Evolutionary conservation across 2,888 invertebrate genomes (phyloP).

Genomic region (Parapristionchus giblindavisi): DNA sequence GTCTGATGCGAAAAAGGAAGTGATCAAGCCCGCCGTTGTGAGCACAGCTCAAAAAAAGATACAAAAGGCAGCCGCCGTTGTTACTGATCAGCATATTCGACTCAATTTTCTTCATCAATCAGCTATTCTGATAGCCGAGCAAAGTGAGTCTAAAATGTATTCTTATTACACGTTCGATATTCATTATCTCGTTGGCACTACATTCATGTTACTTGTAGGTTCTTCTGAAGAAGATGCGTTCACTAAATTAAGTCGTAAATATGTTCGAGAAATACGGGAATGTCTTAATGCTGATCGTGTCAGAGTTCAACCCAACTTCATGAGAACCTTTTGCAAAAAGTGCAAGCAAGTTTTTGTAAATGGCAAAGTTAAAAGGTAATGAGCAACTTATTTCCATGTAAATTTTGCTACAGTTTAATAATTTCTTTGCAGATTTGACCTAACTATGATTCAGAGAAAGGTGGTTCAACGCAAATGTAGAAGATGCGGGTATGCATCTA

Average conservation of each 20-base stretch:
- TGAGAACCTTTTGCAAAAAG: constrained; percentile 54
- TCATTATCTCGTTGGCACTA: not conserved
- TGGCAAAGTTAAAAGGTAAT: constrained; percentile 22
- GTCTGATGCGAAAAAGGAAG: constrained; percentile 14
- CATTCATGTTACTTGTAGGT: too few species aligned
- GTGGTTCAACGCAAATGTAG: constrained; percentile 42
- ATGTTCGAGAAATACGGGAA: constrained; percentile 51
- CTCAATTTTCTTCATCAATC: constrained; percentile 48
- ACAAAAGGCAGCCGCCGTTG: constrained; percentile 26
- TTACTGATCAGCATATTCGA: constrained; percentile 38
- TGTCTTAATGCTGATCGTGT: constrained; percentile 53
- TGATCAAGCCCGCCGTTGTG: not conserved
- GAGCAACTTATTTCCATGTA: not conserved
- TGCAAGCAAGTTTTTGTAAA: constrained; percentile 53
- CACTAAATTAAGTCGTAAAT: constrained; percentile 50
- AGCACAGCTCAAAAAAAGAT: constrained; percentile 31
- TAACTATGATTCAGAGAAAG: constrained; percentile 40
- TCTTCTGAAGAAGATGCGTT: constrained; percentile 49
- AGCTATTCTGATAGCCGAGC: constrained; percentile 41
- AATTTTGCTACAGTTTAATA: not conserved
- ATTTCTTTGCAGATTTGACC: constrained; percentile 37
- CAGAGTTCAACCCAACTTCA: constrained; percentile 50
- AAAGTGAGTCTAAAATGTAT: constrained; percentile 40
- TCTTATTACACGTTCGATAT: not conserved
- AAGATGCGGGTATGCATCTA: constrained; percentile 38